Evolutionary conservation across 2,797 vertebrate genomes (phyloP).

Genomic region (Sternarchorhynchus goeldii): DNA sequence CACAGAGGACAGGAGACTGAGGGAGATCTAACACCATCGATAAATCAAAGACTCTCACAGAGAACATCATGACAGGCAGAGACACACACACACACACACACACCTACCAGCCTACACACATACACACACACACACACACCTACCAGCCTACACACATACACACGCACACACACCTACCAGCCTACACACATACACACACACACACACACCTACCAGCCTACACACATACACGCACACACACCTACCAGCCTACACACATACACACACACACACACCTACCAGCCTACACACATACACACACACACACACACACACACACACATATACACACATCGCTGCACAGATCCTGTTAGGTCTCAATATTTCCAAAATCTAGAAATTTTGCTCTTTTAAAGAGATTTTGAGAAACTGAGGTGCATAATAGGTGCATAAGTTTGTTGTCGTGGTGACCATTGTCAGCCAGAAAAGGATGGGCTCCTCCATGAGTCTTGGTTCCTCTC

Average conservation of each 20-base stretch:
- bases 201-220: no score
- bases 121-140: not conserved
- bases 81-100: slow-evolving; percentile 8
- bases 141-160: no score
- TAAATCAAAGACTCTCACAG: slow-evolving; percentile 53
- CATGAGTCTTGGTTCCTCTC: no score
- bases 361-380: not conserved
- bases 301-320: slow-evolving; percentile 19
- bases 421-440: no score
- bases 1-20: slow-evolving; percentile 29
- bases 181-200: no score
- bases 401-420: not conserved
- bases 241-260: slow-evolving; percentile 6
- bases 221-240: slow-evolving; percentile 12
- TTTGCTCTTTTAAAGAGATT: not conserved
- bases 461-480: no score
- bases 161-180: no score
- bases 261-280: not conserved
- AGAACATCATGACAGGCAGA: slow-evolving; percentile 23
- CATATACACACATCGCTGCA: not conserved
- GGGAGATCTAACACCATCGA: slow-evolving; percentile 42
- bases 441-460: no score
- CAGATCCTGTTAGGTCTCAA: not conserved
- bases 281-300: not conserved
- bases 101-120: not conserved